Conservation (phyloP, 2,888 invertebrate genomes). For the Hetaerina titia region DNA sequence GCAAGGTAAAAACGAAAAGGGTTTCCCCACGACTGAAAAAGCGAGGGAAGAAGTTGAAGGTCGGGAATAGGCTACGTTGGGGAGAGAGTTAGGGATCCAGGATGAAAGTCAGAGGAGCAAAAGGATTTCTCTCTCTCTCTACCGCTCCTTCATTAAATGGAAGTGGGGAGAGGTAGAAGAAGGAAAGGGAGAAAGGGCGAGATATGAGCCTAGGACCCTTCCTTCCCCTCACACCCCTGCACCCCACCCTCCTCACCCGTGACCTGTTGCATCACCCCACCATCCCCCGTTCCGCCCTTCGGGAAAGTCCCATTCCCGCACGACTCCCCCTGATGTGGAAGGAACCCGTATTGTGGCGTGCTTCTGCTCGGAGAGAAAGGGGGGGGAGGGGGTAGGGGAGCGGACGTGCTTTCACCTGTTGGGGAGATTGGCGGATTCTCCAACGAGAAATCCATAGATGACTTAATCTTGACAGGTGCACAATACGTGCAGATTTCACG, state of each 20-base stretch:
- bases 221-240: background rate
- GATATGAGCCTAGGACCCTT: conserved; percentile 38
- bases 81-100: no score
- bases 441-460: no score
- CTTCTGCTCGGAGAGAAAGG: background rate
- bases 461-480: no score
- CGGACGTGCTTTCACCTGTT: background rate
- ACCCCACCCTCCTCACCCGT: background rate
- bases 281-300: background rate
- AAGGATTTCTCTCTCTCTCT: no score
- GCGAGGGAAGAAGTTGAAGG: no score
- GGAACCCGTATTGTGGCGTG: no score
- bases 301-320: conserved; percentile 13
- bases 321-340: background rate
- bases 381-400: background rate
- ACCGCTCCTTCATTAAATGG: no score
- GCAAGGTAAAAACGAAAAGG: background rate
- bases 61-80: no score
- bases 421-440: no score
- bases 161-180: background rate
- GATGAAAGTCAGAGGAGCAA: no score
- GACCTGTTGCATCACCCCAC: conserved; percentile 50
- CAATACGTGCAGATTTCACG: no score
- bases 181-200: background rate
- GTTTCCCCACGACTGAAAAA: background rate